Percentiles rank a stretch among this genome's conserved stretches.
Evolutionary conservation across 2,888 invertebrate species (phyloP).

Genomic region (Orthosia incerta): DNA sequence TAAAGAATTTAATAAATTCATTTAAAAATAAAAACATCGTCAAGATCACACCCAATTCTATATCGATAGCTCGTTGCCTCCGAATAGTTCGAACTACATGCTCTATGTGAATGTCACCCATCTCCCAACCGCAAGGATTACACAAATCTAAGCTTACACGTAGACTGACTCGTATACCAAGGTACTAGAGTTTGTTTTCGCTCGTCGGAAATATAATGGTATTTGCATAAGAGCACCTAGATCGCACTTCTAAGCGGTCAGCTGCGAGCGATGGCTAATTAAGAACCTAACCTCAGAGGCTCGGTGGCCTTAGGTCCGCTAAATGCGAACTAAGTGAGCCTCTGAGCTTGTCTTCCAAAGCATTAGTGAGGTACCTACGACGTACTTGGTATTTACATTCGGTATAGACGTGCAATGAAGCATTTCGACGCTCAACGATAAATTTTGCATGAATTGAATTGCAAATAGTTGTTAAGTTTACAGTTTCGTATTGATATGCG

Average conservation of each 20-base stretch:
- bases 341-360: constrained; percentile 80
- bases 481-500: constrained; percentile 74
- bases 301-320: constrained; percentile 82
- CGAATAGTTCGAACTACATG: constrained; percentile 67
- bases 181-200: constrained; percentile 62
- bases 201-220: constrained; percentile 44
- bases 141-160: constrained; percentile 60
- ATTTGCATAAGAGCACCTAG: constrained; percentile 70
- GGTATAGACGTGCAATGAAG: constrained; percentile 66
- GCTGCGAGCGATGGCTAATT: constrained; percentile 88
- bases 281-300: constrained; percentile 86
- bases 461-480: constrained; percentile 78
- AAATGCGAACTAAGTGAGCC: constrained; percentile 86
- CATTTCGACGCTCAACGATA: constrained; percentile 71
- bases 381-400: constrained; percentile 70
- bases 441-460: constrained; percentile 82
- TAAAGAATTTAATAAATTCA: constrained; percentile 1
- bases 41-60: constrained; percentile 68
- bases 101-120: constrained; percentile 77
- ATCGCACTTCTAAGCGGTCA: constrained; percentile 87
- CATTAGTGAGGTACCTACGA: constrained; percentile 69
- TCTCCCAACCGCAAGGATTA: constrained; percentile 73
- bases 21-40: constrained; percentile 58
- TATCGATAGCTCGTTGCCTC: constrained; percentile 71
- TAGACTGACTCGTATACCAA: constrained; percentile 50